These are phyloP conservation scores for Dicrostonyx torquatus DNA, from an alignment of 2,797 vertebrate species.

Conservation along the genomic window DNA sequence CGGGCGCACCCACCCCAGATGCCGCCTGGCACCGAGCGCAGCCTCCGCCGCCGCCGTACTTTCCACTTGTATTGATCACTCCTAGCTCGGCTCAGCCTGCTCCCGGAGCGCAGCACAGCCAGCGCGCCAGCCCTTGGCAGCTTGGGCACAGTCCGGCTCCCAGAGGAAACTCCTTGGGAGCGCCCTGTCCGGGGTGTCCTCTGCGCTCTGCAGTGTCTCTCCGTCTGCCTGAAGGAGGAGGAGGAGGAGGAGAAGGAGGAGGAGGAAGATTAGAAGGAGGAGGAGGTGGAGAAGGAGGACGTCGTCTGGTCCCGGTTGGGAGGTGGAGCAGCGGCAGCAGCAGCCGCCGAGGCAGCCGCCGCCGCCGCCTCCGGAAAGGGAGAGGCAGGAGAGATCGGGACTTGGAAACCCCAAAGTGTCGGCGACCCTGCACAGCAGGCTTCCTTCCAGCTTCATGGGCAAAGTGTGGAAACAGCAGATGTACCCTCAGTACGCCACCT, in stretches of 20 bases:
- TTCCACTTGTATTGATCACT: conserved; percentile 72
- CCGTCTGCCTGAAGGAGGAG: conserved; percentile 74
- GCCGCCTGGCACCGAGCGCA: conserved; percentile 81
- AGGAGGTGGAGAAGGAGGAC: conserved; percentile 68
- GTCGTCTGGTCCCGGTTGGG: conserved; percentile 81
- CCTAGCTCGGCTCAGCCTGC: conserved; percentile 58
- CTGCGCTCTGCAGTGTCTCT: conserved; percentile 82
- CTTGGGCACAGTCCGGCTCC: conserved; percentile 71
- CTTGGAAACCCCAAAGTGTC: conserved; percentile 85
- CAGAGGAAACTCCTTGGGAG: conserved; percentile 83
- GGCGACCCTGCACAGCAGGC: conserved; percentile 86
- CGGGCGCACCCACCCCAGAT: conserved; percentile 77
- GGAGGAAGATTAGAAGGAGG: conserved; percentile 64
- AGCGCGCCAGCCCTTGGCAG: conserved; percentile 73
- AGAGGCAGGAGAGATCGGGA: conserved; percentile 80
- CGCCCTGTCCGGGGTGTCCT: conserved; percentile 80
- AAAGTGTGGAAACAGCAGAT: conserved; percentile 93
- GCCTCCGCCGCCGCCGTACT: conserved; percentile 78
- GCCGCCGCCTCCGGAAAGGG: conserved; percentile 81
- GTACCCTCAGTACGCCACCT: conserved; percentile 93
- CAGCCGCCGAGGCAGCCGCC: conserved; percentile 61
- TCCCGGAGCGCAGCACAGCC: conserved; percentile 43
- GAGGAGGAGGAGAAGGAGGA: conserved; percentile 69
- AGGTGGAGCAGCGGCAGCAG: conserved; percentile 80
- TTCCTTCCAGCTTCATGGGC: conserved; percentile 91